phyloP scores from a whole-genome alignment of 1,140 invertebrate genomes.

The Physella acuta region DNA sequence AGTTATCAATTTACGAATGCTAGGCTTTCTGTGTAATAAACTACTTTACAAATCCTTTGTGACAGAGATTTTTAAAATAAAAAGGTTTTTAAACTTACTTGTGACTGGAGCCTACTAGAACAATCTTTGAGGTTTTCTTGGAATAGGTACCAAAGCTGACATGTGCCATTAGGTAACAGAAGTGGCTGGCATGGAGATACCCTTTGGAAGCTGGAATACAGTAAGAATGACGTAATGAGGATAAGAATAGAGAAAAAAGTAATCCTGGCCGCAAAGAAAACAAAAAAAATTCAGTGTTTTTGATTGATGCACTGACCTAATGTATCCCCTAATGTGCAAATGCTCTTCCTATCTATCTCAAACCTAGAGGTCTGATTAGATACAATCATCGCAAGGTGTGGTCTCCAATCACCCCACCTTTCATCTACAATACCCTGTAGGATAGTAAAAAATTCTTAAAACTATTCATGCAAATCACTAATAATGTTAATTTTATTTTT shows the following conservation, averaged over 20 bases:
- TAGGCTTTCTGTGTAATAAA: background rate
- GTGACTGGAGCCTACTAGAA: constrained; percentile 74
- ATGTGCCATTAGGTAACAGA: constrained; percentile 89
- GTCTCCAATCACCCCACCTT: constrained; percentile 92
- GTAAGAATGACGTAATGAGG: too few relatives aligned
- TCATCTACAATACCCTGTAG: constrained; percentile 73
- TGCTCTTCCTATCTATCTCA: constrained; percentile 80
- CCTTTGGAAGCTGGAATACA: constrained; percentile 67
- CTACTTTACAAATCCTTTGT: background rate
- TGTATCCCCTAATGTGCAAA: constrained; percentile 74
- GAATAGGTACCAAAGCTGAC: constrained; percentile 72
- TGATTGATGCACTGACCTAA: too few relatives aligned
- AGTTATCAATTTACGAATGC: too few relatives aligned
- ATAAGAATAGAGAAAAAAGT: too few relatives aligned
- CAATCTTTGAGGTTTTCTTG: constrained; percentile 69
- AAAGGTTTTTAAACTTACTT: constrained; percentile 42
- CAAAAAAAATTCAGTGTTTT: background rate
- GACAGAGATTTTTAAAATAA: background rate
- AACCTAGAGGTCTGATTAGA: constrained; percentile 77
- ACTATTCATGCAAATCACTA: too few relatives aligned
- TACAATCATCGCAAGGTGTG: constrained; percentile 91
- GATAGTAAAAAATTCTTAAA: too few relatives aligned
- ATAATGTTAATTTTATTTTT: too few relatives aligned
- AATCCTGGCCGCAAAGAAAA: too few relatives aligned
- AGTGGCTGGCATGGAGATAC: constrained; percentile 82